Evolutionary conservation across 2,888 invertebrate genomes (phyloP).

Genomic region (Nomada hirtipes): DNA sequence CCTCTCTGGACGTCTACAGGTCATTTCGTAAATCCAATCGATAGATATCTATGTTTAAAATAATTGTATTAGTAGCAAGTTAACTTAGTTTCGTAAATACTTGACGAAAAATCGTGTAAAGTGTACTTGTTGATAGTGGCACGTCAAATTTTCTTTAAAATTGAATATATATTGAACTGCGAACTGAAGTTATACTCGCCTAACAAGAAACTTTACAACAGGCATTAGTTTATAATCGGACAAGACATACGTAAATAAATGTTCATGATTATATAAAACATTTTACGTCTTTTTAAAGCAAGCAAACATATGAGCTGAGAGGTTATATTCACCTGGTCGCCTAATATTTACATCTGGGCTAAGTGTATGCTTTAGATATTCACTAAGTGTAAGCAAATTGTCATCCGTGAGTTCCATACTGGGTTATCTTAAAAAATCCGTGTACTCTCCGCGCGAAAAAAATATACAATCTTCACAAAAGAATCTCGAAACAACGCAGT

Average conservation of each 20-base stretch:
- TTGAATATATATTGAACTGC: neutral
- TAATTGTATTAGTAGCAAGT: neutral
- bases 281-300: neutral
- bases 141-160: neutral
- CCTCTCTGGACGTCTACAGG: neutral
- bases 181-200: neutral
- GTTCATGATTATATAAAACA: neutral
- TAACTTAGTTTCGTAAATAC: conserved; percentile 7
- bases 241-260: neutral
- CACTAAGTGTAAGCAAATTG: conserved; percentile 92
- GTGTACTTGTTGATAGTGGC: conserved; percentile 23
- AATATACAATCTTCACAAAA: conserved; percentile 25
- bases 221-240: neutral
- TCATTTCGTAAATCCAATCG: neutral
- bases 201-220: neutral
- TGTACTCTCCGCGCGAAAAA: conserved; percentile 15
- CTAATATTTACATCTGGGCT: conserved; percentile 93
- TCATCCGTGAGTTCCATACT: conserved; percentile 95
- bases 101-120: neutral
- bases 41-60: neutral
- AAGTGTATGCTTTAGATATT: conserved; percentile 95
- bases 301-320: conserved; percentile 27
- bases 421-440: conserved; percentile 16
- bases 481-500: conserved; percentile 44
- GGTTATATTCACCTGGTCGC: conserved; percentile 90